Conservation (phyloP, 1,140 invertebrate genomes). For the Radopholus similis region DNA sequence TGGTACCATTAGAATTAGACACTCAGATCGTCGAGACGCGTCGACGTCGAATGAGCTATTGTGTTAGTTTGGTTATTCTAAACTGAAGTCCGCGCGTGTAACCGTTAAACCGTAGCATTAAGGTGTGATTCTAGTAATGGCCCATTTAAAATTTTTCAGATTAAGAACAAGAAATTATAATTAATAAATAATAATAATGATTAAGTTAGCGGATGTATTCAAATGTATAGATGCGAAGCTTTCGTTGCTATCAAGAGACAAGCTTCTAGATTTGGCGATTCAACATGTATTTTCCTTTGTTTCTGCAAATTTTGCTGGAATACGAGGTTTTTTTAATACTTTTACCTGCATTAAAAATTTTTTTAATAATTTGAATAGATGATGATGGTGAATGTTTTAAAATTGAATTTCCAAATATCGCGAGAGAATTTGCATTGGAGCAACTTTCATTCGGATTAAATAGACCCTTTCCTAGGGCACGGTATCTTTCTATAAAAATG, state of each 20-base stretch:
- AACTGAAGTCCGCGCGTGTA: background rate
- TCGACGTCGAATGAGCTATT: background rate
- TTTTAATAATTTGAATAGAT: background rate
- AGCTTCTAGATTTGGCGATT: conserved; percentile 21
- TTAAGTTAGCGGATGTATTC: background rate
- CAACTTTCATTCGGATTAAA: conserved; percentile 23
- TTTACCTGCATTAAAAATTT: background rate
- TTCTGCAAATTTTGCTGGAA: conserved; percentile 25
- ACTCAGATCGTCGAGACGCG: background rate
- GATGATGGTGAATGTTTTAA: background rate
- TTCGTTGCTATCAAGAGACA: background rate
- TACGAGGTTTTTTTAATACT: conserved; percentile 5
- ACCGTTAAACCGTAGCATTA: background rate
- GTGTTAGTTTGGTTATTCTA: background rate
- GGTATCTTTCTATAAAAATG: conserved; percentile 2
- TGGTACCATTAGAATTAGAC: too few relatives aligned
- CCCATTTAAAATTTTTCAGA: background rate
- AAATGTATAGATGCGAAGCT: too few relatives aligned
- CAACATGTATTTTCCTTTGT: conserved; percentile 20
- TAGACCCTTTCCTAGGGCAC: background rate
- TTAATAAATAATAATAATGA: background rate
- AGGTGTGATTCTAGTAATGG: background rate
- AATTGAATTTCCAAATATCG: background rate
- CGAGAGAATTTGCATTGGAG: background rate
- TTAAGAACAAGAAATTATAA: background rate